Conservation (phyloP, 1,140 invertebrate species). For the Anastatus disparis region DNA sequence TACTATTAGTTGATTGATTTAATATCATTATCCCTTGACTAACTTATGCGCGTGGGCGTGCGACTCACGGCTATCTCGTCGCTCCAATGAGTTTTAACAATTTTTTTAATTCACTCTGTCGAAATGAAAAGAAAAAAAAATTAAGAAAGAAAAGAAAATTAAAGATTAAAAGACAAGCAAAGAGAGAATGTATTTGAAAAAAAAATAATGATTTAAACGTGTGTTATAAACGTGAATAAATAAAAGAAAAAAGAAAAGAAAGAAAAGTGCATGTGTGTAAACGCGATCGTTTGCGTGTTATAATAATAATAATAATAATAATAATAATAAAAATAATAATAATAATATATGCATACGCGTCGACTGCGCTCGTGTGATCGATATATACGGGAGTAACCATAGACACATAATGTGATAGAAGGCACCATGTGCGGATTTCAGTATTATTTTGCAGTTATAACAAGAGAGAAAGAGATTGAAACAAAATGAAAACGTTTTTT, state of each 20-base stretch:
- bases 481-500: no score
- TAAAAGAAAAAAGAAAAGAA: no score
- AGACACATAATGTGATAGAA: conserved; percentile 64
- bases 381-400: conserved; percentile 52
- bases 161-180: neutral
- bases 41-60: neutral
- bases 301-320: conserved; percentile 13
- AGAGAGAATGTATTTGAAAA: conserved; percentile 42
- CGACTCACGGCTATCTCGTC: conserved; percentile 22
- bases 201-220: conserved; percentile 6
- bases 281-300: conserved; percentile 27
- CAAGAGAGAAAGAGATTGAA: conserved; percentile 28
- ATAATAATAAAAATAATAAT: conserved; percentile 4
- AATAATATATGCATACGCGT: conserved; percentile 18
- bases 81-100: conserved; percentile 55
- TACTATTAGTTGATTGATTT: conserved; percentile 8
- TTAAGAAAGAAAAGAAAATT: no score
- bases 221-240: neutral
- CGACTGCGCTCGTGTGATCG: conserved; percentile 46
- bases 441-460: conserved; percentile 66
- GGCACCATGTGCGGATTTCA: conserved; percentile 67
- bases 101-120: conserved; percentile 62
- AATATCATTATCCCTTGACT: neutral
- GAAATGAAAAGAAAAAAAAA: conserved; percentile 23
- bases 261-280: conserved; percentile 18